Evolutionary conservation across 2,888 invertebrate species (phyloP), one percentile per base, ranked within the genome.

Genomic region (Synanthedon formicaeformis): DNA sequence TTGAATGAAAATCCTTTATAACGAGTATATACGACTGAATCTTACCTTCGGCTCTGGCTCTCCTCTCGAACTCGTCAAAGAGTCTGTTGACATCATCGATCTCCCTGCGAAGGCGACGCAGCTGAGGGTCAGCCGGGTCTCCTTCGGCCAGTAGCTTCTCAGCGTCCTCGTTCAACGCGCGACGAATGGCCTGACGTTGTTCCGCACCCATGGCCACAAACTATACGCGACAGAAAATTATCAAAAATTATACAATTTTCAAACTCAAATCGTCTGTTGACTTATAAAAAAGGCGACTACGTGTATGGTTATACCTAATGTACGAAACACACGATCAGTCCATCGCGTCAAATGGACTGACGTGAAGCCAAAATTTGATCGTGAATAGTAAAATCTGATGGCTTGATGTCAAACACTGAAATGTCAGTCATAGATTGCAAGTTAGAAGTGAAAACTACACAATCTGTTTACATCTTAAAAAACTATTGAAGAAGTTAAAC

Each of bases 201-300:
- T 97, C 96, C 11, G 97, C 94, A 55, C 98, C 98, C 93, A 99
- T 97, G 1, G 96, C 95, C 67, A 98, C 91, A 83, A 98, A 99
- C 90, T 94, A 71, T 50, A n/a, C 34, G n/a, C 51, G 10, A 8
- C 2, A 34, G 10, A 34, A 34, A 34, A 34, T 10, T 11, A 45
- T 52, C 14, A 52, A 23, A 52, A 48, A 48, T 48, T 12, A 52
- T 48, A 27, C 10, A 12, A 27, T 34, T 34, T 27, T 27, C 27
- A 27, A 27, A 27, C 3, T 23, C 10, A 16, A n/a, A n/a, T n/a
- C n/a, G n/a, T n/a, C n/a, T n/a, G n/a, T n/a, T n/a, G n/a, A n/a
- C n/a, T n/a, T n/a, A n/a, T n/a, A n/a, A n/a, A n/a, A n/a, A n/a
- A n/a, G n/a, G n/a, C n/a, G n/a, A n/a, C n/a, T n/a, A n/a, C n/a